Base-by-base conservation (phyloP, 1,140 invertebrate genomes). In the Megalonaias nervosa region DNA sequence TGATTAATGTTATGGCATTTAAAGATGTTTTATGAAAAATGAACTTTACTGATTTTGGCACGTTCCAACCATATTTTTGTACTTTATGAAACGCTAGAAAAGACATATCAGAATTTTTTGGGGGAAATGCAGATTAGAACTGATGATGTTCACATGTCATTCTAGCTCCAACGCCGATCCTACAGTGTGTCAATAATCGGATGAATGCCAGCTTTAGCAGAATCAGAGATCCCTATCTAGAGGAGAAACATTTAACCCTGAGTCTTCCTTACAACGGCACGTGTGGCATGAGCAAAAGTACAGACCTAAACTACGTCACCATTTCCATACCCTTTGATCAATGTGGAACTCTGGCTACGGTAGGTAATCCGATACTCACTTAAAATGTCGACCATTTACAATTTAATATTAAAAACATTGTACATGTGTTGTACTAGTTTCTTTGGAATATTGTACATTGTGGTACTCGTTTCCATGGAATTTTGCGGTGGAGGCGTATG, bases 201-300 rank as follows among this genome's bases (percentile, higher is more conserved):
- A 74, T 87, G 58, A 76, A 75, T 1, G 86, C 84, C 14, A 74
- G 66, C 14, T 89, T 89, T 66, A 82, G 67, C 26, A 72, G 71
- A 56, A 62, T 67, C 14, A 62, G 71, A 12, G 82, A 88, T 67
- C 62, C 77, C 0, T 77, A 79, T 19, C 79, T 89, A 13, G 81
- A 85, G 31, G 56, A 58, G 9, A 85, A 85, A 70, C 83, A 87
- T 77, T 73, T 89, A 56, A 57, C 58, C 0, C 75, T 88, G 6
- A 59, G 62, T 11, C 59, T 64, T n/a, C 56, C 48, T 16, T 57
- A 58, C n/a, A 76, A 62, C 16, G 70, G 64, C 6, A 5, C 68
- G 15, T 82, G 83, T 57, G 72, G 55, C n/a, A 38, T 71, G 5
- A 67, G 16, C 26, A 73, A 65, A 48, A 17, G n/a, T 0, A 61